Evolutionary conservation across 2,113 vertebrate genomes (phyloP).

Genomic region (Pterocles gutturalis): DNA sequence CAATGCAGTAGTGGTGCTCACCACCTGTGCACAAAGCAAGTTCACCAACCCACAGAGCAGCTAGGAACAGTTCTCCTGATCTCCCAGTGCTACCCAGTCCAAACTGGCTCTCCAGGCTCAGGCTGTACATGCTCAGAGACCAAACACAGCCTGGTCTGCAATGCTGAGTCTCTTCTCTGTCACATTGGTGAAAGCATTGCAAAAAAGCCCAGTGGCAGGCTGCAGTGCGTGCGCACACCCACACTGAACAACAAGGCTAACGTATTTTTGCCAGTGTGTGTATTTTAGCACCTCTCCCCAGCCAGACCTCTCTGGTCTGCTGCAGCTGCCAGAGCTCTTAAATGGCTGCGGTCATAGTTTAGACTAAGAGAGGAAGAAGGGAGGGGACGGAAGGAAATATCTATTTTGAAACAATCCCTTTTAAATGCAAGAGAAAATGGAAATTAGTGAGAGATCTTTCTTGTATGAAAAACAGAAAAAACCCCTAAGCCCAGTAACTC

Average conservation of each 20-base stretch:
- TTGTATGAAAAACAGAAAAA: not conserved
- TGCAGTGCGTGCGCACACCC: not conserved
- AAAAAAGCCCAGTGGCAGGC: not conserved
- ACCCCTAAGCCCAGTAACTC: not conserved
- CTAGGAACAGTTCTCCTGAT: rapidly evolving
- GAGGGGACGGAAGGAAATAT: slow-evolving; percentile 20
- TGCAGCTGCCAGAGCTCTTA: not conserved
- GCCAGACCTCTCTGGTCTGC: not conserved
- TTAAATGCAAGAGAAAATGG: slow-evolving; percentile 22
- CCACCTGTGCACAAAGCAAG: not conserved
- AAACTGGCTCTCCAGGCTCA: not conserved
- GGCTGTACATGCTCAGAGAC: not conserved
- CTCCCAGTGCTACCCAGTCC: not conserved
- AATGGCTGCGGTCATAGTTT: not conserved
- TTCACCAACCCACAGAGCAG: not conserved
- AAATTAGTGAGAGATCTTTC: not conserved
- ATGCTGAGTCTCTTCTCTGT: not conserved
- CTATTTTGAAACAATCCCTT: slow-evolving; percentile 32
- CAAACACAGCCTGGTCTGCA: not conserved
- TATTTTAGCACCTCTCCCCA: not conserved
- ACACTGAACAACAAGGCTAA: not conserved
- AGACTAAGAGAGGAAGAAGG: not conserved
- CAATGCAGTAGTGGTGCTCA: not conserved
- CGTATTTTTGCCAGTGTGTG: not conserved
- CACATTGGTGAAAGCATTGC: rapidly evolving